Evolutionary conservation across 2,797 vertebrate genomes (phyloP).

Genomic region (Enteromius trimaculatus): DNA sequence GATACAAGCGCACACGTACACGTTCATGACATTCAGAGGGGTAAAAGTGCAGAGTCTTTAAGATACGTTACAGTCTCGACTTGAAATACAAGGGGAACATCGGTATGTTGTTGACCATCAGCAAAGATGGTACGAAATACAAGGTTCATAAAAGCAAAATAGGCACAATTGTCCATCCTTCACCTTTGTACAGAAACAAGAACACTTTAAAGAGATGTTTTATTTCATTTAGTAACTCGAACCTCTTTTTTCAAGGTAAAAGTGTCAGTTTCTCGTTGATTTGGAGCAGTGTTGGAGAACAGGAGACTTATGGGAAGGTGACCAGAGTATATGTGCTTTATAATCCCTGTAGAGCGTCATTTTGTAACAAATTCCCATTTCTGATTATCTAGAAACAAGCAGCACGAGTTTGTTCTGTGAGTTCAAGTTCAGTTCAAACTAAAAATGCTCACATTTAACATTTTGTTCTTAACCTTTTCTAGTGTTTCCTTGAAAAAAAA

Average conservation of each 20-base stretch:
- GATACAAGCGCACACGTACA: slow-evolving; percentile 45
- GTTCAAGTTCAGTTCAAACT: neutral
- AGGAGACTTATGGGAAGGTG: neutral
- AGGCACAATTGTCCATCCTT: slow-evolving; percentile 36
- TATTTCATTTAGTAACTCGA: neutral
- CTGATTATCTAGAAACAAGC: neutral
- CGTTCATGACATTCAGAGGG: slow-evolving; percentile 20
- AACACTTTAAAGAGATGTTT: neutral
- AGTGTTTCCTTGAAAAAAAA: neutral
- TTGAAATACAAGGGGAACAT: slow-evolving; percentile 8
- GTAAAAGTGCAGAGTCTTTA: slow-evolving; percentile 4
- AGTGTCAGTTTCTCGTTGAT: neutral
- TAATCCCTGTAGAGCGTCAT: slow-evolving; percentile 27
- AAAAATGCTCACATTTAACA: neutral
- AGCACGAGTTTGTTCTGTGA: neutral
- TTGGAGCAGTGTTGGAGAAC: slow-evolving; percentile 28
- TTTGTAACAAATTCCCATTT: neutral
- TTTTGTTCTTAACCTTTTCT: neutral
- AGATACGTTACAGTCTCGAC: slow-evolving; percentile 8
- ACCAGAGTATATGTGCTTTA: slow-evolving; percentile 23
- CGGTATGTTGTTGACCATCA: neutral
- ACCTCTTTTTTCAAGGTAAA: slow-evolving; percentile 5
- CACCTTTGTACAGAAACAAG: neutral
- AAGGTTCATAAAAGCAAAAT: slow-evolving; percentile 18
- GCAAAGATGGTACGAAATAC: neutral